Evolutionary conservation across 2,888 invertebrate genomes (phyloP), one percentile per base, ranked within the genome.

Genomic region (Hirtodrosophila cameraria): DNA sequence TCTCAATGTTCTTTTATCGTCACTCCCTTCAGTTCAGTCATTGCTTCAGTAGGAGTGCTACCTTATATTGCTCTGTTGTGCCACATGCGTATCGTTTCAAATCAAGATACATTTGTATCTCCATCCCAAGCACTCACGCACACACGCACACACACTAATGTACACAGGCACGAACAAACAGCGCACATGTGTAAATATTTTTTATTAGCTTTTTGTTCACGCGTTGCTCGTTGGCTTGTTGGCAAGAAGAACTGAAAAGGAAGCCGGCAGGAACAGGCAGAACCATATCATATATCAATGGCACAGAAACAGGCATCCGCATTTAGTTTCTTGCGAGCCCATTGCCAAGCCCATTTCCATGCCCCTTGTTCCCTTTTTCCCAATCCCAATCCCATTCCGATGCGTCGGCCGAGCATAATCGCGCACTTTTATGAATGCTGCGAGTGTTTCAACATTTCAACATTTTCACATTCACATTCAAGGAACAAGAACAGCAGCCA

Each of bases 31-130:
- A 11, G 28, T 25, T 23, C 18, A 9, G n/a, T 33, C 9, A 31
- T 12, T 31, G 9, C 20, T 28, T 23, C 28, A 18, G 23, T 11
- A 35, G 30, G 36, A 42, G 49, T 42, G 25, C 20, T 27, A 11
- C 15, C n/a, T 49, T 35, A 20, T 6, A 8, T 12, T 11, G 15
- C 35, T 30, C 23, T 50, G 28, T 12, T 45, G 45, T 42, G 53
- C 43, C 49, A 35, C 45, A 61, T 42, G 58, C 52, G 54, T 52
- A 55, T 58, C 48, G 55, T 38, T 62, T 62, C 50, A 55, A 64
- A 80, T 78, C 78, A 75, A 81, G 75, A 80, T 84, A 81, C 85
- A 80, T 78, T 84, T 75, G 78, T 67, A 81, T 75, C 74, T 77
- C 15, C 54, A 59, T 39, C 49, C 42, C 45, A 5, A 13, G 27